Base-by-base conservation (phyloP, 2,888 invertebrate genomes). In the Melipona beecheii region DNA sequence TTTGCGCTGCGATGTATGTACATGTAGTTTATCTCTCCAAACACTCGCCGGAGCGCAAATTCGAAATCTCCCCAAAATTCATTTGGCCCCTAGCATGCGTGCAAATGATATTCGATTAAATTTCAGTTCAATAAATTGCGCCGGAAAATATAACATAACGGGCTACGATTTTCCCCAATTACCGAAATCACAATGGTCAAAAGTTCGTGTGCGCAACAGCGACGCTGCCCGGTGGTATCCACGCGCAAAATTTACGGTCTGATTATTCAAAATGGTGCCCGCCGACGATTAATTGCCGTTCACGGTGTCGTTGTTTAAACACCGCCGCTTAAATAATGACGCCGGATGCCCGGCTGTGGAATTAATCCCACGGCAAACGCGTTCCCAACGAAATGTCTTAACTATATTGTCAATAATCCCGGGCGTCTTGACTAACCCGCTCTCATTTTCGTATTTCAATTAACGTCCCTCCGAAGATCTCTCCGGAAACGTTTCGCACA, bases 211-310 rank as follows among this genome's bases (percentile, higher is more conserved):
- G 17, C 19, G 43, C 6, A 43, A 58, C 58, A 19, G 56, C 24
- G n/a, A 49, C 31, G 19, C 4, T 31, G 31, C 31, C 31, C 31
- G 31, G 6, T 2, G 36, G 43, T 19, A n/a, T 31, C 0, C 19
- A 9, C 36, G 36, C 36, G 17, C 21, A 13, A 21, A 52, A 69
- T 69, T 69, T 69, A 69, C 21, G 21, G 52, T 31, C 69, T 52
- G 27, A 52, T 21, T 69, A 52, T 52, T 52, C 27, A 21, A 31
- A 52, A 69, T 50, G n/a, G n/a, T 43, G 13, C 13, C 24, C 43
- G 19, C 43, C 58, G 19, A 58, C n/a, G 71, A 60, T 71, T 71
- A 58, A 71, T 71, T 24, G 15, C n/a, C 56, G n/a, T 56, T 56
- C 56, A 56, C 9, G 9, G 36, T n/a, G n/a, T 21, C n/a, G 36